phyloP scores from a whole-genome alignment of 1,140 invertebrate species.

The Bombus sibiricus region DNA sequence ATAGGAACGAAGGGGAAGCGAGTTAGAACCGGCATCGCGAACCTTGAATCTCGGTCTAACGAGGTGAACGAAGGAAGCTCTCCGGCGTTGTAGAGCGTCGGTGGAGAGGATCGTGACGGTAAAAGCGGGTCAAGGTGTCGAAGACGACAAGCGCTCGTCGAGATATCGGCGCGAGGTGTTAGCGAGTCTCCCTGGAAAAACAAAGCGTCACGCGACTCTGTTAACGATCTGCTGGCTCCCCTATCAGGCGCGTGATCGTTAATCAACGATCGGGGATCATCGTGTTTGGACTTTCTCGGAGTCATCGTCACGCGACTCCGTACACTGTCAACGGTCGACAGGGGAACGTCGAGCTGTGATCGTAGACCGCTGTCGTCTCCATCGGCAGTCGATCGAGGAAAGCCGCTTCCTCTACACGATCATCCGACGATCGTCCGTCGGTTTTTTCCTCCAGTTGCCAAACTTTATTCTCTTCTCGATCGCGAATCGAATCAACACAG shows the following conservation, averaged over 20 bases:
- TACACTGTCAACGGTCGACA: slow-evolving; percentile 55
- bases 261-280: slow-evolving; percentile 47
- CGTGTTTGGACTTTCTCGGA: slow-evolving; percentile 50
- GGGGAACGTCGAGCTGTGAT: slow-evolving; percentile 10
- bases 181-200: slow-evolving; percentile 5
- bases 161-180: slow-evolving; percentile 60
- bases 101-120: slow-evolving; percentile 1
- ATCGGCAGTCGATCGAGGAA: slow-evolving; percentile 30
- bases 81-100: neutral
- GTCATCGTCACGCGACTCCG: slow-evolving; percentile 57
- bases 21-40: neutral
- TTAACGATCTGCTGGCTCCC: slow-evolving; percentile 1
- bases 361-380: slow-evolving; percentile 11
- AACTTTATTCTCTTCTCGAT: too few relatives aligned
- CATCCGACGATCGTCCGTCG: neutral
- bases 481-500: too few relatives aligned
- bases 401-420: neutral
- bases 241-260: slow-evolving; percentile 31
- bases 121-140: slow-evolving; percentile 73
- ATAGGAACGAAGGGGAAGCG: slow-evolving; percentile 18
- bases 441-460: too few relatives aligned
- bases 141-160: slow-evolving; percentile 64
- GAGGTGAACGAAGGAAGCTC: slow-evolving; percentile 42
- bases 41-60: slow-evolving; percentile 45
- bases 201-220: slow-evolving; percentile 39